Evolutionary conservation across 2,113 vertebrate species (phyloP), one percentile per base, ranked within the genome.

Genomic region (Actenoides hombroni): DNA sequence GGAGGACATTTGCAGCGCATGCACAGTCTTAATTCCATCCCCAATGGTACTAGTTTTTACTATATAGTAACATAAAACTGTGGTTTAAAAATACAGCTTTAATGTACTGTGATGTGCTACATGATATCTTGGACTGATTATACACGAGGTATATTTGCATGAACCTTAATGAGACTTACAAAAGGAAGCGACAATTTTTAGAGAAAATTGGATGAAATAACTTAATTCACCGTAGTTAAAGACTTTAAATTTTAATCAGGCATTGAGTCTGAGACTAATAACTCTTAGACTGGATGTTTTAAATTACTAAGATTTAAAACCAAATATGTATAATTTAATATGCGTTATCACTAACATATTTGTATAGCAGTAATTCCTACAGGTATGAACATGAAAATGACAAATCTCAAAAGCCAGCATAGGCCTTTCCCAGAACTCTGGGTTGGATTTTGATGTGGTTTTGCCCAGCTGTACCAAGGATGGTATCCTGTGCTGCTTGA

Each of bases 151-250:
- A 12, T 92, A 73, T 86, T 95, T 70, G 18, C 1, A 1, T 77
- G 76, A 93, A 74, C 15, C 37, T 70, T 74, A 90, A 80, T 80
- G 71, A 95, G 67, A 74, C 80, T 65, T 83, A 59, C 6, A 61
- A 81, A 90, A 86, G 15, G 69, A 83, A 69, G 71, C 90, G 69
- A 59, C 40, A 88, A 81, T 67, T 86, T 94, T 90, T 71, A 88
- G 53, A 71, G 54, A 51, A 94, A 94, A 92, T 92, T 83, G 23
- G 69, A 74, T 82, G 81, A 88, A 91, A 73, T 88, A 56, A 17
- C 42, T 94, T 92, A 86, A 77, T 78, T 86, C 40, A 64, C 54
- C 56, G 23, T 60, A 88, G 63, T 68, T 90, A 68, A 79, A 86
- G 29, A 51, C 57, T 86, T 85, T 42, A 86, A 67, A 88, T 94